Evolutionary conservation across 2,797 vertebrate genomes (phyloP), one percentile per base, ranked within the genome.

Genomic region (Agapornis canus): DNA sequence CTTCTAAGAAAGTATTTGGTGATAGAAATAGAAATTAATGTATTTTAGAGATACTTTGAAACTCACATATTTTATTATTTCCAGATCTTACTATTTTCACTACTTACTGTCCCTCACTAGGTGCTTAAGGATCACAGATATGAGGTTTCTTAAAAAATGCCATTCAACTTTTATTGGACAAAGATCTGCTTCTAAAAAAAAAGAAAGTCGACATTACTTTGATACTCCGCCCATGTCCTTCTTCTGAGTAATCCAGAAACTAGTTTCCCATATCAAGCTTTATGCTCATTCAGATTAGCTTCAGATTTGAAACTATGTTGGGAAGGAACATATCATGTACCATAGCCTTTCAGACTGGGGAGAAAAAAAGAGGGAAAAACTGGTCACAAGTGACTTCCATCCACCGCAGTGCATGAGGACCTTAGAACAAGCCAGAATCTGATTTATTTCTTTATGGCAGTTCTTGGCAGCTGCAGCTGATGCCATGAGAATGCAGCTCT

Each of bases 151-250:
- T 79, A n/a, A 70, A 63, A 71, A 90, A 79, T 45, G 12, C 2
- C 31, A 19, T 68, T 71, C 56, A 56, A n/a, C 5, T 51, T 76
- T 29, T 13, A 25, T 25, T 66, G 22, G 32, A 90, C 13, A 40
- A 70, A 63, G 9, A 45, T 5, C 40, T 60, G 19, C 5, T 78
- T 90, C 32, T 6, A 35, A 42, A 88, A 11, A 88, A 11, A 9
- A 68, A 43, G 7, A 5, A 32, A 42, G 14, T 18, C 3, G 2
- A 27, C 18, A 77, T 32, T 49, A 29, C 18, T 72, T 88, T 37
- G 14, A 23, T 80, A 31, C 20, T 54, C 9, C 27, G 73, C 7
- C 9, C 10, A 26, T 43, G 17, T 4, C 0, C 0, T 45, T 87
- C 63, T 61, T 61, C 31, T 64, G 22, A 79, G 18, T 54, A 89